Base-by-base conservation (phyloP, 2,888 invertebrate species). In the Macaria liturata region DNA sequence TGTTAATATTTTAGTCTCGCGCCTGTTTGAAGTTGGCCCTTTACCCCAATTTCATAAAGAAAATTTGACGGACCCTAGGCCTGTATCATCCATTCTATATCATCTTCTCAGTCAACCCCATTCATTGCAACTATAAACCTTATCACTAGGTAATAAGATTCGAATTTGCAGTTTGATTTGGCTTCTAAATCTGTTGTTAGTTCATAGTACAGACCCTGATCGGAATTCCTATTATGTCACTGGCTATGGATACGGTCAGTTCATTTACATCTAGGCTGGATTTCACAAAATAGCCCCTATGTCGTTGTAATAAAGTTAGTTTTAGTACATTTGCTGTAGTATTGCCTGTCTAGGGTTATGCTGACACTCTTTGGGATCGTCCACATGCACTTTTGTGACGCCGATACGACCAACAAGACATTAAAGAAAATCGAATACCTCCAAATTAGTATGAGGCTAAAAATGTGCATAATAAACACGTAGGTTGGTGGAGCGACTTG, bases 141-240 rank as follows among this genome's bases (percentile, higher is more conserved):
- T 37, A 37, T 37, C 34, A 37, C 34, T 4, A 37, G 5, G 34
- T 37, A 4, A 0, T 37, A 37, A 37, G 7, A 7, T 37, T 37
- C 34, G 3, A 37, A 3, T 37, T 37, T 37, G 34, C 34, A 7
- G 20, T 20, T 20, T 20, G 20, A 20, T 20, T 20, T 20, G 34
- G 3, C 4, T 37, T 6, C 34, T 7, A 7, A 37, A 37, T 37
- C 7, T 37, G 4, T 37, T 7, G 5, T 6, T 4, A 4, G 34
- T 37, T 37, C 34, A 37, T 4, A 37, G 34, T 37, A 37, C 34
- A 37, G 42, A 5, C n/a, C n/a, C 70, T 68, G 71, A 76, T 76
- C 71, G 71, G 65, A 75, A 76, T 76, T 76, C 66, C 66, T 68
- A 70, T 74, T 73, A 69, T 71, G 74, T 76, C 71, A 71, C 71